These are phyloP conservation scores for Drosophila suzukii DNA, from an alignment of 1,140 invertebrate species.

Conservation along the genomic window DNA sequence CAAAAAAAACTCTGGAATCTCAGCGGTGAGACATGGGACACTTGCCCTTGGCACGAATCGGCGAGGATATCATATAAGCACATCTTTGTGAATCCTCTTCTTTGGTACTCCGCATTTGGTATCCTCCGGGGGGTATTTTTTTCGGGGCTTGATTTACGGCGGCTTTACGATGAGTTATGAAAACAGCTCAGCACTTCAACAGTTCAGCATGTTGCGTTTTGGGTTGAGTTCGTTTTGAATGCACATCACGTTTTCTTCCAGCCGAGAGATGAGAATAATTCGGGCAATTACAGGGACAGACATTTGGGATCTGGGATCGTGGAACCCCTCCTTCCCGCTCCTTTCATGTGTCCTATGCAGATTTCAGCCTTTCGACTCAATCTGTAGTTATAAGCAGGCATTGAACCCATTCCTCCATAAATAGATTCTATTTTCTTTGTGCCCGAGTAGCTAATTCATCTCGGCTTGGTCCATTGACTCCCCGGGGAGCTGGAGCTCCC, in stretches of 20 bases:
- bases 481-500: slow-evolving; percentile 8
- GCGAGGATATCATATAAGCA: slow-evolving; percentile 6
- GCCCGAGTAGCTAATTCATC: slow-evolving; percentile 7
- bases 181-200: slow-evolving; percentile 49
- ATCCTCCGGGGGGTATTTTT: slow-evolving; percentile 12
- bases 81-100: slow-evolving; percentile 8
- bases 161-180: slow-evolving; percentile 63
- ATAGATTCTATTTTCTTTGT: slow-evolving; percentile 35
- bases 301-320: slow-evolving; percentile 1
- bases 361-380: slow-evolving; percentile 6
- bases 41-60: slow-evolving; percentile 53
- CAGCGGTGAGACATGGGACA: slow-evolving; percentile 10
- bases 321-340: not conserved
- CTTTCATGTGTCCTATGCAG: slow-evolving; percentile 15
- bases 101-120: slow-evolving; percentile 2
- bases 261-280: slow-evolving; percentile 44
- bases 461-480: slow-evolving; percentile 26
- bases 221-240: slow-evolving; percentile 25
- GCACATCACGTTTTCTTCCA: slow-evolving; percentile 46
- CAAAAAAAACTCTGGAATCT: not conserved
- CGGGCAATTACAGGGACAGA: slow-evolving; percentile 44
- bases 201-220: slow-evolving; percentile 24
- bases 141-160: slow-evolving; percentile 65
- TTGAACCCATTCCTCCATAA: slow-evolving; percentile 54
- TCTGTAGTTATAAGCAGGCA: slow-evolving; percentile 16